Base-by-base conservation (phyloP, 92 coral and sea anemone genomes). In the Bergia sp. region DNA sequence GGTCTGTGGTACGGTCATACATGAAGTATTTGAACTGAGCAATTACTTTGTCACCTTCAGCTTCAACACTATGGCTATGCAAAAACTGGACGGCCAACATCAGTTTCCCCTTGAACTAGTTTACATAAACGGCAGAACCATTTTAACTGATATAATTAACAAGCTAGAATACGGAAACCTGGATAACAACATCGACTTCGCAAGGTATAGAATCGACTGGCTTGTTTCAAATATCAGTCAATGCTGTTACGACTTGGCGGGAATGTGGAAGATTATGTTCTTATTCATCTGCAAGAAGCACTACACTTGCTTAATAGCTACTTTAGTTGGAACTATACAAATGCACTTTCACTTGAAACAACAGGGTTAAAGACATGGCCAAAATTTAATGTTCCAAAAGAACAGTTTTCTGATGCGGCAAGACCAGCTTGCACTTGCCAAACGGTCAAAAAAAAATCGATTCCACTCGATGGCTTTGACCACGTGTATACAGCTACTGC, bases 121-220 rank as follows among this genome's bases (percentile, higher is more conserved):
- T 29, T 29, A 29, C 29, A 29, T 29, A 29, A 29, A 29, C 29
- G 29, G 29, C 29, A 85, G 84, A 42, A 73, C 80, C 15, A 86
- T 88, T 37, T 72, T 93, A 57, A 67, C 40, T 80, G 93, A 80
- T 69, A 85, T 93, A 12, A 86, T 91, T 20, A 89, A 87, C 37
- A 88, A 91, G 90, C 80, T 93, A 7, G 85, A 89, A 45, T 61
- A 88, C 82, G 69, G 80, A 77, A 57, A 80, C 67, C 36, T n/a
- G 85, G 39, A 36, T 41, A 55, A 15, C 87, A 92, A 76, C 80
- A 88, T 91, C 79, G 93, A 91, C 86, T 91, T 77, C 79, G 90
- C 89, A 40, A 82, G 82, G 81, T 91, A 91, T 82, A 89, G 86
- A 85, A 75, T 93, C 37, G 92, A 93, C 82, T 93, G 96, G 96